Conservation (phyloP, 2,797 vertebrate species). For the Telmatherina bonti region DNA sequence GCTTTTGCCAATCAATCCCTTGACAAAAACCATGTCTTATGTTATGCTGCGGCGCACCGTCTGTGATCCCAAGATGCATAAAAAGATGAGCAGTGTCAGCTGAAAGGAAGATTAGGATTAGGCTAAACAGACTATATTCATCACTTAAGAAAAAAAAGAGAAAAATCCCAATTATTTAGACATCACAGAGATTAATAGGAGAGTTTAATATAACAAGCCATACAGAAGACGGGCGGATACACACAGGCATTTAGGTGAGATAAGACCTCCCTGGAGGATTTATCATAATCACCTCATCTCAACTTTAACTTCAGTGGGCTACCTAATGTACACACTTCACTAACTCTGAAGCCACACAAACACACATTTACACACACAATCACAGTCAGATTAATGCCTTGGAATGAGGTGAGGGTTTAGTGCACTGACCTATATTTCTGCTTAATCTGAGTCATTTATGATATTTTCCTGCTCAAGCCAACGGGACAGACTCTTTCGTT, state of each 20-base stretch:
- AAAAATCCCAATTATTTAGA: conserved; percentile 1
- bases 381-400: conserved; percentile 60
- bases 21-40: conserved; percentile 27
- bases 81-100: too few relatives aligned
- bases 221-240: conserved; percentile 7
- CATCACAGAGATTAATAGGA: neutral
- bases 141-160: neutral
- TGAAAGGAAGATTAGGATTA: too few relatives aligned
- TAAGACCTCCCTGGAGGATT: conserved; percentile 59
- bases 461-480: conserved; percentile 33
- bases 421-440: conserved; percentile 77
- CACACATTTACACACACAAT: conserved; percentile 19
- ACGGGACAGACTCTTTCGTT: conserved; percentile 10
- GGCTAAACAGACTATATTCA: neutral
- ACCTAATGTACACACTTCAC: conserved; percentile 40
- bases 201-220: conserved; percentile 4
- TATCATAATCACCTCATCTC: conserved; percentile 54
- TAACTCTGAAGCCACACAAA: conserved; percentile 20
- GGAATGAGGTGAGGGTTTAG: conserved; percentile 72
- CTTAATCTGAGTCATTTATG: conserved; percentile 74
- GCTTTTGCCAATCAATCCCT: conserved; percentile 10
- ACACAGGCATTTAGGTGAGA: conserved; percentile 55
- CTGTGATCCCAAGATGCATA: neutral
- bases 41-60: neutral
- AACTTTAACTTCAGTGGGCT: conserved; percentile 48